Conservation (phyloP, 2,888 invertebrate species). For the Neuroscelio doddi region DNA sequence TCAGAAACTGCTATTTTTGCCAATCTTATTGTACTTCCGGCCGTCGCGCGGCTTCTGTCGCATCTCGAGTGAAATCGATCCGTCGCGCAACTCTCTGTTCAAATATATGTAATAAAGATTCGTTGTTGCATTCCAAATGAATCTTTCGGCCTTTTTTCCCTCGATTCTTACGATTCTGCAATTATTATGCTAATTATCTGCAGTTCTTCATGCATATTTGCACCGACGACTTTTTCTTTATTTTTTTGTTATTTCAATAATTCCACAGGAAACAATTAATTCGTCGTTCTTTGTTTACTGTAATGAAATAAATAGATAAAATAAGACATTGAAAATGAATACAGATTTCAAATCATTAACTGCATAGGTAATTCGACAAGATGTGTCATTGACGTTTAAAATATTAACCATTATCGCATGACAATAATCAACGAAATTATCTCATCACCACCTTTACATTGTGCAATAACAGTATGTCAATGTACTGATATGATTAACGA, state of each 20-base stretch:
- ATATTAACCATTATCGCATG: too few relatives aligned
- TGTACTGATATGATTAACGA: neutral
- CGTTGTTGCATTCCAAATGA: neutral
- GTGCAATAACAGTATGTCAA: too few relatives aligned
- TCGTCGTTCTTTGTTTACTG: too few relatives aligned
- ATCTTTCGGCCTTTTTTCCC: neutral
- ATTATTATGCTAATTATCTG: too few relatives aligned
- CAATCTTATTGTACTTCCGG: conserved; percentile 1
- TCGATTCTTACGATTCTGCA: neutral
- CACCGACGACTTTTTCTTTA: neutral
- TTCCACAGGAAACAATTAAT: too few relatives aligned
- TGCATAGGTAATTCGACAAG: too few relatives aligned
- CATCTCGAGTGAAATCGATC: conserved; percentile 9
- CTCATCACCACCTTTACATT: too few relatives aligned
- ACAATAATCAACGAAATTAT: too few relatives aligned
- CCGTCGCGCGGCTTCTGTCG: conserved; percentile 6
- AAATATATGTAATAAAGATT: neutral
- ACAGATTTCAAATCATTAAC: neutral
- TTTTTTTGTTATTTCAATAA: neutral
- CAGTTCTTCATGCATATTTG: neutral
- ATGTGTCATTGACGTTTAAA: too few relatives aligned
- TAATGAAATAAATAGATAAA: too few relatives aligned
- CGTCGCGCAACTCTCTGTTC: conserved; percentile 2
- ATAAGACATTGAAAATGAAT: too few relatives aligned
- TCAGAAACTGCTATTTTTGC: neutral